Conservation (phyloP, 2,888 invertebrate species). For the Gymnosoma rotundatum region DNA sequence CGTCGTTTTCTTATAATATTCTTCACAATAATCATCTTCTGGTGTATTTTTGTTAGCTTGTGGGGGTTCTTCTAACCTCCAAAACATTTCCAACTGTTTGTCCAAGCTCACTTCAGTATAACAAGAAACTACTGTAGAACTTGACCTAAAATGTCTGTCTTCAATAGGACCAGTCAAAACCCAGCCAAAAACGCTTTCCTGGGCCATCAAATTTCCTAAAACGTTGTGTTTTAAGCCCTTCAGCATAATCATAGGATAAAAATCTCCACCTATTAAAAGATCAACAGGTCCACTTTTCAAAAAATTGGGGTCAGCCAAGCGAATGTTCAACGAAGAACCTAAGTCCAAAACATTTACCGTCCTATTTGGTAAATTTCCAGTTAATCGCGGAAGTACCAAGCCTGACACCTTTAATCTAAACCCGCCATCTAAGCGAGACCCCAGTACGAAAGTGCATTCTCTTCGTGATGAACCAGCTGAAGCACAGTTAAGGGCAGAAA, state of each 20-base stretch:
- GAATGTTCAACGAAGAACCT: neutral
- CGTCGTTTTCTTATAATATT: neutral
- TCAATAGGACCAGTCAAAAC: conserved; percentile 1
- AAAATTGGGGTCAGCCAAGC: neutral
- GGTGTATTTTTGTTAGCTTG: neutral
- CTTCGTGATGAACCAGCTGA: conserved; percentile 4
- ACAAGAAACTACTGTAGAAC: conserved; percentile 8
- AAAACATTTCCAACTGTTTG: conserved; percentile 25
- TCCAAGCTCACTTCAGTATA: conserved; percentile 6
- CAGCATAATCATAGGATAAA: neutral
- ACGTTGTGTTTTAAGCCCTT: too few species aligned
- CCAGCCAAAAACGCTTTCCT: conserved; percentile 21
- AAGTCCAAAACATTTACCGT: neutral
- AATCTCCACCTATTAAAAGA: too few species aligned
- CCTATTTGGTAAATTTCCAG: neutral
- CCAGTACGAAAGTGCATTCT: conserved; percentile 5
- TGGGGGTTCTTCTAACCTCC: conserved; percentile 32
- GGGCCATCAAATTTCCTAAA: too few species aligned
- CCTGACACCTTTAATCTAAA: neutral
- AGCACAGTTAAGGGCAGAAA: neutral
- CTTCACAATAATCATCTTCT: conserved; percentile 4
- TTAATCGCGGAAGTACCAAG: neutral
- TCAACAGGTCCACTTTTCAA: neutral
- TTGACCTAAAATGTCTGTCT: neutral
- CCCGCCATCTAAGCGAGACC: neutral